Evolutionary conservation across 2,113 vertebrate species (phyloP).

Genomic region (Otocyon megalotis): DNA sequence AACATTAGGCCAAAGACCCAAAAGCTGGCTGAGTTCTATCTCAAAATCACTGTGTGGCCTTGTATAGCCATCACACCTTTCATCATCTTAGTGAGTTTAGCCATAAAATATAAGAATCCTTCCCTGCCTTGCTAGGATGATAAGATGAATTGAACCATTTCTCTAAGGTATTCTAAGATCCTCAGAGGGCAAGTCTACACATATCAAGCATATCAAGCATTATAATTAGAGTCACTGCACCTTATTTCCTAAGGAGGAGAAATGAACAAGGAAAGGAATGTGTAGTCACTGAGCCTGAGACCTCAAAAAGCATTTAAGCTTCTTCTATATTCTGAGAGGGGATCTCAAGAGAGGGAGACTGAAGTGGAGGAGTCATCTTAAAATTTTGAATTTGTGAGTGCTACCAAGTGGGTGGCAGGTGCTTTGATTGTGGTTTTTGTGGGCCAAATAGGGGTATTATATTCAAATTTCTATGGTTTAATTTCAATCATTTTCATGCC

Average conservation of each 20-base stretch:
- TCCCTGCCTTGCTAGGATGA: neutral
- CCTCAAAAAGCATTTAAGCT: conserved; percentile 1
- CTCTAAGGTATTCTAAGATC: conserved; percentile 40
- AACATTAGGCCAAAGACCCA: neutral
- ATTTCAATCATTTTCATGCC: conserved; percentile 24
- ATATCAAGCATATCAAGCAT: conserved; percentile 15
- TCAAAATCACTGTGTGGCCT: conserved; percentile 45
- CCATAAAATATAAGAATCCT: conserved; percentile 39
- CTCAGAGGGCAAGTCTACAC: conserved; percentile 40
- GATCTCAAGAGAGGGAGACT: neutral
- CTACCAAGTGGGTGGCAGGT: neutral
- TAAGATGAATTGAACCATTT: conserved; percentile 56
- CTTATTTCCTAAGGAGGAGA: conserved; percentile 52
- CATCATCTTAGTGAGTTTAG: conserved; percentile 1
- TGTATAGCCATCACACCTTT: conserved; percentile 17
- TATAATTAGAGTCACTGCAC: conserved; percentile 49
- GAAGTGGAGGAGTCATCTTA: neutral
- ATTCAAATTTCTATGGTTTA: neutral
- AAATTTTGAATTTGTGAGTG: conserved; percentile 30
- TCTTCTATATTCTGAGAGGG: conserved; percentile 12
- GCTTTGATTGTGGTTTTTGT: conserved; percentile 17
- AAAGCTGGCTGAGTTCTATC: conserved; percentile 6
- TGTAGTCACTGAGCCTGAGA: conserved; percentile 37
- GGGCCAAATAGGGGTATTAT: neutral
- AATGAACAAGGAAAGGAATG: conserved; percentile 11